These are phyloP conservation scores for Clusia tigrina DNA, from an alignment of 2,888 invertebrate genomes.

Conservation along the genomic window DNA sequence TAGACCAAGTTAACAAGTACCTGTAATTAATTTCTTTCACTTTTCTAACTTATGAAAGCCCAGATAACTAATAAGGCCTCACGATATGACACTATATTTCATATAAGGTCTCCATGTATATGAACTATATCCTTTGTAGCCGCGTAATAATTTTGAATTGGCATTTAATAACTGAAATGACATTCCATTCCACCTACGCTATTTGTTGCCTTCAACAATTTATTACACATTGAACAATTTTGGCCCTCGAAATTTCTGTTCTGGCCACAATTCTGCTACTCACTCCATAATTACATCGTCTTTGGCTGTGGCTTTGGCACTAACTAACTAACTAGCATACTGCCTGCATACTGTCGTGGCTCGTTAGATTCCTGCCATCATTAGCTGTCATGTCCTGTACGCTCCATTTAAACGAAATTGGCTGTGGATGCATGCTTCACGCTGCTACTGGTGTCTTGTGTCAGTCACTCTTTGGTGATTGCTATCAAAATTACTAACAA, in stretches of 20 bases:
- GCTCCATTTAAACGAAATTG: neutral
- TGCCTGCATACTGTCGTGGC: slow-evolving; percentile 1
- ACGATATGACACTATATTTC: too few species aligned
- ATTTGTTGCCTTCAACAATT: too few species aligned
- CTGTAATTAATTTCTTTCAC: too few species aligned
- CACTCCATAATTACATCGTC: slow-evolving; percentile 1
- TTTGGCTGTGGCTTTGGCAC: neutral
- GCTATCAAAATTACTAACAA: slow-evolving; percentile 42
- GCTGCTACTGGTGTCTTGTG: slow-evolving; percentile 2
- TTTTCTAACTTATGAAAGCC: too few species aligned
- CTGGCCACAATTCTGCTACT: neutral
- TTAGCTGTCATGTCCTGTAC: slow-evolving; percentile 11
- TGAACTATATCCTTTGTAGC: too few species aligned
- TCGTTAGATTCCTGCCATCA: slow-evolving; percentile 20
- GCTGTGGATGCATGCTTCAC: neutral
- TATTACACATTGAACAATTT: too few species aligned
- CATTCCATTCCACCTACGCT: too few species aligned
- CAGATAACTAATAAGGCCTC: too few species aligned
- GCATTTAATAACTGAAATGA: too few species aligned
- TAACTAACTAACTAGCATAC: neutral
- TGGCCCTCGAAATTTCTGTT: too few species aligned
- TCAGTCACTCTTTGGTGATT: slow-evolving; percentile 30
- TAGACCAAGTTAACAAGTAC: neutral
- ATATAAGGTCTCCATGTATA: too few species aligned
- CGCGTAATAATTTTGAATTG: too few species aligned